Evolutionary conservation across 2,888 invertebrate species (phyloP).

Genomic region (Notodonta ziczac): DNA sequence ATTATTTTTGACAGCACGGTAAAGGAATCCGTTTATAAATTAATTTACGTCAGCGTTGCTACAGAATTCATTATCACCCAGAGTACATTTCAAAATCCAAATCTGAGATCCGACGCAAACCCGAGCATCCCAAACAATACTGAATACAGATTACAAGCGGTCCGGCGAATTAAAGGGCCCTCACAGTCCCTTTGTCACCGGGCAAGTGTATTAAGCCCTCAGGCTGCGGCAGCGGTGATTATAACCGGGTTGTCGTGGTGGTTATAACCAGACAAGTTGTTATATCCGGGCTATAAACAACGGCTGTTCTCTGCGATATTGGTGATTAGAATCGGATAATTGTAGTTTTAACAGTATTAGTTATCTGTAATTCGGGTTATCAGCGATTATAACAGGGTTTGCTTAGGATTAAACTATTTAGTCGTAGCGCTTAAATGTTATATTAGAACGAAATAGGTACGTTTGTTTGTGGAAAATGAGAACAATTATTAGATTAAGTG

Average conservation of each 20-base stretch:
- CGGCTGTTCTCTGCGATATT: neutral
- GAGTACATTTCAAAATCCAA: neutral
- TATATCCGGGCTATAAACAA: neutral
- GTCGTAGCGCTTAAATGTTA: no score
- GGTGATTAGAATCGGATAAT: neutral
- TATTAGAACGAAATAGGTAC: no score
- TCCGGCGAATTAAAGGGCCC: neutral
- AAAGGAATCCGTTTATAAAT: no score
- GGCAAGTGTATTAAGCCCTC: constrained; percentile 5
- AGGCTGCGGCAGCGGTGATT: neutral
- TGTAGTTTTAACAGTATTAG: neutral
- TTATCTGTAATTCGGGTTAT: neutral
- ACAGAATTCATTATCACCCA: neutral
- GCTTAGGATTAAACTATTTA: no score
- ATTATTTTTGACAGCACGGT: no score
- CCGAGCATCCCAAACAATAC: neutral
- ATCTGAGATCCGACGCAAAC: neutral
- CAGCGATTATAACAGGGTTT: neutral
- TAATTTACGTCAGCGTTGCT: no score
- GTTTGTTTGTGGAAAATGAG: no score
- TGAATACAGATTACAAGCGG: constrained; percentile 1
- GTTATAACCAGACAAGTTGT: neutral
- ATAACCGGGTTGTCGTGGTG: neutral
- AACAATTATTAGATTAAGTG: neutral
- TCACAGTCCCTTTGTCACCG: constrained; percentile 3